Conservation (phyloP, 1,140 invertebrate species). For the Homalodisca vitripennis region DNA sequence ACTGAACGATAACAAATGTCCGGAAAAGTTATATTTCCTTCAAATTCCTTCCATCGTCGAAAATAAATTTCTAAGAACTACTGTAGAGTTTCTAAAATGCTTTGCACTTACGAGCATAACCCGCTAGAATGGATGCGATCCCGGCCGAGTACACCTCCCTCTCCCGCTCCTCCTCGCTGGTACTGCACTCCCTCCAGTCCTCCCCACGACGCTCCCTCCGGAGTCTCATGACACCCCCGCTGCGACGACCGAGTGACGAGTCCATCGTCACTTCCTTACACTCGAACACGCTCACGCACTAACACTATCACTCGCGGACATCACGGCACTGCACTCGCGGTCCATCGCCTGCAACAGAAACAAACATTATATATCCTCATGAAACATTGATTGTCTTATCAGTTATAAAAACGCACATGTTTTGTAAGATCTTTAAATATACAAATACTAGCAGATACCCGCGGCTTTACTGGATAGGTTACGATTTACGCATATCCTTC, state of each 20-base stretch:
- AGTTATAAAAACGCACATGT: too few relatives aligned
- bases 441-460: too few relatives aligned
- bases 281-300: too few relatives aligned
- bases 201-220: slow-evolving; percentile 21
- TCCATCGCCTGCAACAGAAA: not conserved
- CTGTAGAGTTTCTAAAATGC: too few relatives aligned
- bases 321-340: too few relatives aligned
- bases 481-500: too few relatives aligned
- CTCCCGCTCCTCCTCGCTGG: slow-evolving; percentile 26
- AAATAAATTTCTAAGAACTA: too few relatives aligned
- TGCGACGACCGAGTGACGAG: not conserved
- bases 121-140: slow-evolving; percentile 10
- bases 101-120: slow-evolving; percentile 18
- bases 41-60: too few relatives aligned
- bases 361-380: not conserved
- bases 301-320: not conserved
- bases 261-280: not conserved
- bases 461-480: too few relatives aligned
- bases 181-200: slow-evolving; percentile 25
- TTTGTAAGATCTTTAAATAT: too few relatives aligned
- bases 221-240: slow-evolving; percentile 19
- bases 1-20: too few relatives aligned
- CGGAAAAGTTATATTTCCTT: too few relatives aligned
- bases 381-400: not conserved
- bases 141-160: slow-evolving; percentile 20